Percentiles rank a stretch among this genome's conserved stretches.
These are phyloP conservation scores for Actinia equina DNA, from an alignment of 64 coral and sea anemone genomes.

Conservation along the genomic window DNA sequence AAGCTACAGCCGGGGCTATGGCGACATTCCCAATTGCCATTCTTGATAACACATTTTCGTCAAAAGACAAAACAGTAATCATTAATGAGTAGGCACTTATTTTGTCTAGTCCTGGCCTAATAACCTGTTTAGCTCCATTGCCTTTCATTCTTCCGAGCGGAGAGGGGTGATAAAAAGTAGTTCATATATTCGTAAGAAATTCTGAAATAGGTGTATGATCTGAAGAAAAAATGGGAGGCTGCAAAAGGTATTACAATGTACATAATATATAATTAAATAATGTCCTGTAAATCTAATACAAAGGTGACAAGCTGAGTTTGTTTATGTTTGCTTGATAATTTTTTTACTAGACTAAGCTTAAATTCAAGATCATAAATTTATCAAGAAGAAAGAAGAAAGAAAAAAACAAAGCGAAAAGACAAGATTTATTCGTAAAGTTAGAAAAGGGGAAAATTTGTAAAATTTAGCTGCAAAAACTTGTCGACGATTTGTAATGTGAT, in stretches of 20 bases:
- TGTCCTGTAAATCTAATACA: neutral
- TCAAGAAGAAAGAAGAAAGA: no score
- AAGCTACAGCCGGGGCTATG: conserved; percentile 1
- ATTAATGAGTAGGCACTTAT: neutral
- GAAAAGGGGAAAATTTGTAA: no score
- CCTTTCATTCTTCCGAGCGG: neutral
- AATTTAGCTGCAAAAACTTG: no score
- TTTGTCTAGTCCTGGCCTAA: neutral
- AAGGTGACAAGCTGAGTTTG: neutral
- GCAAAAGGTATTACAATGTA: neutral
- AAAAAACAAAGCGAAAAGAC: no score
- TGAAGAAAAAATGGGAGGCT: neutral
- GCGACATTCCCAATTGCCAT: neutral
- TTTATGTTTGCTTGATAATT: no score
- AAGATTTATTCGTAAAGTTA: no score
- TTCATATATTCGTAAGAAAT: neutral
- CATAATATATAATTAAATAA: neutral
- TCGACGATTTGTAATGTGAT: no score
- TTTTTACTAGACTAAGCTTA: no score
- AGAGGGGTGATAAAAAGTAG: neutral
- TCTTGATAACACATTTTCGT: neutral
- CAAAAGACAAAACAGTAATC: neutral
- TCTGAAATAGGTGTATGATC: neutral
- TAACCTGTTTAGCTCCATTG: neutral
- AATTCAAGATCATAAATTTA: no score